Evolutionary conservation across 1,140 invertebrate genomes (phyloP).

Genomic region (Eurosta solidaginis): DNA sequence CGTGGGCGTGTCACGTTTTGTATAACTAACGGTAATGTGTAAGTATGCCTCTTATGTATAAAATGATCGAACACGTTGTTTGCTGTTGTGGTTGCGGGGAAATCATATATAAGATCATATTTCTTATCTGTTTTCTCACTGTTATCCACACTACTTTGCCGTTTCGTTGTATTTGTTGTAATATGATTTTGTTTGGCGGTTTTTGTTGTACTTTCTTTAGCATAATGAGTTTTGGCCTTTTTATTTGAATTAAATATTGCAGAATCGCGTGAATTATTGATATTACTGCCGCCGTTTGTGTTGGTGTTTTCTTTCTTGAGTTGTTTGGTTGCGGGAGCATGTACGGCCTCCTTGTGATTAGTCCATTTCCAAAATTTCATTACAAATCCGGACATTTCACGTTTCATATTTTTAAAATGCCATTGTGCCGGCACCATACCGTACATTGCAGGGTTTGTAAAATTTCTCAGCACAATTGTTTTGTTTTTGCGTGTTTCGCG

Average conservation of each 20-base stretch:
- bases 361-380: conserved; percentile 82
- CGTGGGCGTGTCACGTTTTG: conserved; percentile 21
- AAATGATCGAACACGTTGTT: conserved; percentile 49
- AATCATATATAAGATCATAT: conserved; percentile 36
- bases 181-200: conserved; percentile 16
- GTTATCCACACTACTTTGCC: conserved; percentile 36
- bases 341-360: conserved; percentile 29
- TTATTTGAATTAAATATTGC: not conserved
- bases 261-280: not conserved
- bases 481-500: conserved; percentile 64
- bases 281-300: not conserved
- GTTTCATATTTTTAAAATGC: conserved; percentile 63
- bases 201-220: conserved; percentile 44
- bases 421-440: conserved; percentile 71
- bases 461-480: conserved; percentile 64
- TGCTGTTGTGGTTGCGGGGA: conserved; percentile 37
- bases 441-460: conserved; percentile 66
- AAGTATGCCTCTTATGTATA: conserved; percentile 46
- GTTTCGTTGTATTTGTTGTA: conserved; percentile 28
- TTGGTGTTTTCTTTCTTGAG: not conserved
- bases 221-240: conserved; percentile 26
- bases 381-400: conserved; percentile 71
- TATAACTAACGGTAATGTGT: not conserved
- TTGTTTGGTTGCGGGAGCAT: not conserved
- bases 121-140: conserved; percentile 35